Conservation (phyloP, 2,113 vertebrate genomes). For the Scartelaos histophorus region DNA sequence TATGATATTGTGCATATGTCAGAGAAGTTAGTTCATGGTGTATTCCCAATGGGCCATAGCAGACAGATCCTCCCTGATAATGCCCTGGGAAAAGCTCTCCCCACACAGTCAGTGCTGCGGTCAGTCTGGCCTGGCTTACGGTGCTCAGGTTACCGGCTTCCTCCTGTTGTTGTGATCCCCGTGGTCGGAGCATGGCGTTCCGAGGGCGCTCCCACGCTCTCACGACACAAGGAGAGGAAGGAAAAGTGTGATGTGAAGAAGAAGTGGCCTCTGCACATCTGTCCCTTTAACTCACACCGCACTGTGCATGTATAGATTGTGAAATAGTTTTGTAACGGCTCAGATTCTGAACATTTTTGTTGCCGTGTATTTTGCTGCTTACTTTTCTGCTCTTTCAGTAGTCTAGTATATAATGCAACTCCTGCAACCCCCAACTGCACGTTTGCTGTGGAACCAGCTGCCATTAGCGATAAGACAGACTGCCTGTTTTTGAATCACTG, state of each 20-base stretch:
- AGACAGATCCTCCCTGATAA: constrained; percentile 6
- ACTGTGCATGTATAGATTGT: neutral
- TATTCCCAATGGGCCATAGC: neutral
- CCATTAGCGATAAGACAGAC: too few relatives aligned
- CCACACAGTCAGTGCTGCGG: neutral
- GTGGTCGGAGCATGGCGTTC: constrained; percentile 64
- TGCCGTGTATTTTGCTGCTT: neutral
- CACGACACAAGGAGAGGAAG: constrained; percentile 69
- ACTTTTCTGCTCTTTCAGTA: neutral
- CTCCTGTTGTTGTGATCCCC: constrained; percentile 77
- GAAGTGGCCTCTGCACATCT: constrained; percentile 25
- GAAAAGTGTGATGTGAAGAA: constrained; percentile 68
- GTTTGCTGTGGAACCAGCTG: too few relatives aligned
- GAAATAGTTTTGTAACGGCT: neutral
- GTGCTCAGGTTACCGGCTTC: constrained; percentile 77
- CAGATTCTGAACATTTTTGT: neutral
- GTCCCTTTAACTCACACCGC: constrained; percentile 36
- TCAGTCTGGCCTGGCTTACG: constrained; percentile 30
- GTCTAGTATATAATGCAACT: neutral
- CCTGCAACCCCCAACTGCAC: neutral
- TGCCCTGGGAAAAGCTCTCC: constrained; percentile 2
- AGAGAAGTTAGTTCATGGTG: neutral
- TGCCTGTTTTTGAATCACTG: too few relatives aligned
- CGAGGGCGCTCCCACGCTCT: constrained; percentile 72
- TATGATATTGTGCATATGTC: neutral